Percentiles rank a stretch among this genome's conserved stretches.
Conservation (phyloP, 2,888 invertebrate species). For the Tachystola acroxantha region DNA sequence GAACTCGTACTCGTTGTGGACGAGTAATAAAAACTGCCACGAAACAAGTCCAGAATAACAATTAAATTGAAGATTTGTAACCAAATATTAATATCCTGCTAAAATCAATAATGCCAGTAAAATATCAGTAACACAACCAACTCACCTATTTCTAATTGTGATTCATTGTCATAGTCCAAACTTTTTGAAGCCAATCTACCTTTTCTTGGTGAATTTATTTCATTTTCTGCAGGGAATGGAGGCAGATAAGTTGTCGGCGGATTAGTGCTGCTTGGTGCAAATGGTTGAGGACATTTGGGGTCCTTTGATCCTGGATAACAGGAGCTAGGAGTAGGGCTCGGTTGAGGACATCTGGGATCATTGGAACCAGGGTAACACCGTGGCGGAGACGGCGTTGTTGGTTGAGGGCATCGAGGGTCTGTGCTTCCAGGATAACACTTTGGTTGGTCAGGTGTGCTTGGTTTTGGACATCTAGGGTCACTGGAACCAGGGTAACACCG, state of each 20-base stretch:
- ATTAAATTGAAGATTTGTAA: no score
- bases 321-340: slow-evolving; percentile 51
- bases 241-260: slow-evolving; percentile 69
- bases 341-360: slow-evolving; percentile 40
- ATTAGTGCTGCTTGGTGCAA: slow-evolving; percentile 59
- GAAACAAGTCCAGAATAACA: no score
- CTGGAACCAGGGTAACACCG: slow-evolving; percentile 38
- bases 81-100: no score
- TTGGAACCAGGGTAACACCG: slow-evolving; percentile 37
- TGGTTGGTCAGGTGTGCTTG: slow-evolving; percentile 25
- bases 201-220: slow-evolving; percentile 42
- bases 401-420: slow-evolving; percentile 43
- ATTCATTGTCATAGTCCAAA: slow-evolving; percentile 43
- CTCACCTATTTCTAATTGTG: slow-evolving; percentile 50
- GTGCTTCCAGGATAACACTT: slow-evolving; percentile 25
- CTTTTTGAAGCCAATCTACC: slow-evolving; percentile 43
- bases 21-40: no score
- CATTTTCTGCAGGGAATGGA: slow-evolving; percentile 62
- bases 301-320: slow-evolving; percentile 61
- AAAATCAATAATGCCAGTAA: no score
- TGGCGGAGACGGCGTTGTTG: slow-evolving; percentile 26
- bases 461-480: slow-evolving; percentile 34
- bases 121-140: no score
- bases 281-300: slow-evolving; percentile 60
- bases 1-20: no score